Conservation (phyloP, 2,113 vertebrate genomes). For the Nyctibius bracteatus region DNA sequence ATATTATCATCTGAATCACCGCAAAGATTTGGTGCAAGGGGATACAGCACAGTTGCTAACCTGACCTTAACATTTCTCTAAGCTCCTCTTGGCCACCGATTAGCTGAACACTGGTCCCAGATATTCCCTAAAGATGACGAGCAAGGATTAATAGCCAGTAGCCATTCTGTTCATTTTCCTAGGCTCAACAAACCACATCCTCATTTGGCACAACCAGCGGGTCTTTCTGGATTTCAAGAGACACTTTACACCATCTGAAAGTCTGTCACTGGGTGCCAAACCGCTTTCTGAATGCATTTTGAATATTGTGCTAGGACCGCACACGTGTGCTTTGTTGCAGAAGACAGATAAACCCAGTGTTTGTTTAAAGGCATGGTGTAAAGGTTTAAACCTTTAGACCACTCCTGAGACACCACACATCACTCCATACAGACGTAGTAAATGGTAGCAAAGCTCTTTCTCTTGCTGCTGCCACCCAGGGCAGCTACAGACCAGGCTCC, state of each 20-base stretch:
- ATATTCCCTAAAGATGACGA: background rate
- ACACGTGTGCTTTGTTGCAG: accelerated
- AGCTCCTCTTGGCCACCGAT: background rate
- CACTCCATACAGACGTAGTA: background rate
- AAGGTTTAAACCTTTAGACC: background rate
- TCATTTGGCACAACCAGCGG: background rate
- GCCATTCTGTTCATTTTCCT: background rate
- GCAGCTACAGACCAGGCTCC: background rate
- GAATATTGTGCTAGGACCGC: background rate
- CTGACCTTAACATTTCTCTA: accelerated
- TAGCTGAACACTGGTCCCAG: background rate
- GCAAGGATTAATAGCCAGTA: background rate
- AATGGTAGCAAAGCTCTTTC: background rate
- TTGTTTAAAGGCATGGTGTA: background rate
- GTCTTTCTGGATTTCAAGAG: background rate
- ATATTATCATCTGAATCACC: background rate
- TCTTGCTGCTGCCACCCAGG: background rate
- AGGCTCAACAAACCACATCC: background rate
- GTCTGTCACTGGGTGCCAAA: background rate
- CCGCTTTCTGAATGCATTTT: accelerated
- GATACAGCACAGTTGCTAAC: background rate
- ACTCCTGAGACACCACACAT: background rate
- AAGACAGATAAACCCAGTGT: background rate
- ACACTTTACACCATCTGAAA: background rate
- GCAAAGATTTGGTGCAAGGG: background rate